Evolutionary conservation across 2,113 vertebrate species (phyloP).

Genomic region (Rousettus leschenaultii): DNA sequence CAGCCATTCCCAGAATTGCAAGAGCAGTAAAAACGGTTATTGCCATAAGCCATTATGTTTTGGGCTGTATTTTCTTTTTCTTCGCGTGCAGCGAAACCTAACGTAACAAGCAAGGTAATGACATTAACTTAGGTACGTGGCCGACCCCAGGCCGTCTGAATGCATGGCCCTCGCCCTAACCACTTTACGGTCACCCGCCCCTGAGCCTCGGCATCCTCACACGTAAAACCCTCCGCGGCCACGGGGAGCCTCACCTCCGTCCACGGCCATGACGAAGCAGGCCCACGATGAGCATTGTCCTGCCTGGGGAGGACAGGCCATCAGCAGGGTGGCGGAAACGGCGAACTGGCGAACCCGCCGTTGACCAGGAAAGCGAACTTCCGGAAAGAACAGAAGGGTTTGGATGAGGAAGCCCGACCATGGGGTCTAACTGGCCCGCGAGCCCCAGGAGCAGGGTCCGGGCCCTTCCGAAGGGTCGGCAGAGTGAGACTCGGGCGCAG

Average conservation of each 20-base stretch:
- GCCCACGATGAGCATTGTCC: slow-evolving; percentile 92
- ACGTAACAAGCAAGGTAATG: background rate
- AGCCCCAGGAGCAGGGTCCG: background rate
- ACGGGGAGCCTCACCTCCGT: slow-evolving; percentile 86
- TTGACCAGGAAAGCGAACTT: slow-evolving; percentile 90
- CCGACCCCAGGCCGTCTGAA: background rate
- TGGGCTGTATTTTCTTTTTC: background rate
- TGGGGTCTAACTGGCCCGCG: background rate
- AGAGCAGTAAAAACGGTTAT: background rate
- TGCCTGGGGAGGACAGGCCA: slow-evolving; percentile 85
- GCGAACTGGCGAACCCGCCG: slow-evolving; percentile 90
- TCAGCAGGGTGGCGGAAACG: slow-evolving; percentile 85
- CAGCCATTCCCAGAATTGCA: accelerated
- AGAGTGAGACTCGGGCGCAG: too few species aligned
- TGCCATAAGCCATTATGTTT: background rate
- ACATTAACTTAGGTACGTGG: background rate
- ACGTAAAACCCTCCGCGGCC: background rate
- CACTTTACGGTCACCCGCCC: accelerated
- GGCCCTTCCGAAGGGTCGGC: too few species aligned
- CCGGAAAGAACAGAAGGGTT: slow-evolving; percentile 78
- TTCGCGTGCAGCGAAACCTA: background rate
- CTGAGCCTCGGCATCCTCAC: background rate
- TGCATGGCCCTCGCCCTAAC: background rate
- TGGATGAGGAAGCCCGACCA: background rate
- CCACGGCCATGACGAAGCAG: slow-evolving; percentile 91